phyloP scores from a whole-genome alignment of 2,113 vertebrate genomes.

The Balaeniceps rex region DNA sequence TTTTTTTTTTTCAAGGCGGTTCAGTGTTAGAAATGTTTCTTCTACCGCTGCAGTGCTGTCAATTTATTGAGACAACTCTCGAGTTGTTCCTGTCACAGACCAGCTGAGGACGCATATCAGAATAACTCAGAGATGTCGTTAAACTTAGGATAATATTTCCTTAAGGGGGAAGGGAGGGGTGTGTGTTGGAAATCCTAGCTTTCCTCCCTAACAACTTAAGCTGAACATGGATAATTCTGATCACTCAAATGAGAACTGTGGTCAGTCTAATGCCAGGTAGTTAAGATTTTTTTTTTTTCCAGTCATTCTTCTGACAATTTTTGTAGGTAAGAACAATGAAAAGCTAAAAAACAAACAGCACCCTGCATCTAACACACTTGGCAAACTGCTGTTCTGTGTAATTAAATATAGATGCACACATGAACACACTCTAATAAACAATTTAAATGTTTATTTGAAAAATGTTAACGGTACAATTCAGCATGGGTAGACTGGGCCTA shows the following conservation, averaged over 20 bases:
- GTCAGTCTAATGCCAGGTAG: not conserved
- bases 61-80: not conserved
- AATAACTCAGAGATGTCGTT: not conserved
- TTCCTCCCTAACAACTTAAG: not conserved
- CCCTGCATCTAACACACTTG: not conserved
- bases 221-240: not conserved
- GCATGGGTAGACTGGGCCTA: not conserved
- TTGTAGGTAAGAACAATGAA: not conserved
- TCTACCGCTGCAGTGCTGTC: not conserved
- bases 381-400: not conserved
- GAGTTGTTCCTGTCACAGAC: not conserved
- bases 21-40: not conserved
- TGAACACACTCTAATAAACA: slow-evolving; percentile 2
- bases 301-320: not conserved
- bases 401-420: not conserved
- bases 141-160: not conserved
- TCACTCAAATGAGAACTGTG: not conserved
- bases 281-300: not conserved
- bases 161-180: not conserved
- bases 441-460: slow-evolving; percentile 56
- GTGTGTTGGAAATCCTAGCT: not conserved
- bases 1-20: not conserved
- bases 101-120: not conserved
- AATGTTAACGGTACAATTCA: slow-evolving; percentile 11
- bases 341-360: not conserved